phyloP scores from a whole-genome alignment of 2,888 invertebrate species.

The Eulithis prunata region DNA sequence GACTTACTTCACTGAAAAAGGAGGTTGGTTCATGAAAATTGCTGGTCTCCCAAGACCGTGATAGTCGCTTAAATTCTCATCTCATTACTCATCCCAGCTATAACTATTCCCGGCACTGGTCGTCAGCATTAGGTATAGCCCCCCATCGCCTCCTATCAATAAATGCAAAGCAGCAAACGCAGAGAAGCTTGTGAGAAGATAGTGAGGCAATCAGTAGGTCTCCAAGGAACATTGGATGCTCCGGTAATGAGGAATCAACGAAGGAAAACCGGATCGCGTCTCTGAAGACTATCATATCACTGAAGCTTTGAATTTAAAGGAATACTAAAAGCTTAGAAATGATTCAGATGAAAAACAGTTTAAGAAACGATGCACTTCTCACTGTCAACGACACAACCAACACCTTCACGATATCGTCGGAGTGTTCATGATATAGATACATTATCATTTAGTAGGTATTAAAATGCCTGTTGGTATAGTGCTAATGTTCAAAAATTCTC shows the following conservation, averaged over 20 bases:
- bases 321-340: not conserved
- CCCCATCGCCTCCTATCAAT: constrained; percentile 12
- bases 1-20: too few relatives aligned
- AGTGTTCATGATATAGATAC: too few relatives aligned
- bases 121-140: not conserved
- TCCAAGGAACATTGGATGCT: constrained; percentile 8
- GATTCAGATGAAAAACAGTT: too few relatives aligned
- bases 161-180: constrained; percentile 24
- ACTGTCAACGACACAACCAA: too few relatives aligned
- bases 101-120: not conserved
- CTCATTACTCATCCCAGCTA: not conserved
- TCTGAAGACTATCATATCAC: constrained; percentile 6
- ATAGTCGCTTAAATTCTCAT: too few relatives aligned
- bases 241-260: constrained; percentile 19
- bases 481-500: too few relatives aligned
- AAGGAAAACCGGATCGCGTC: not conserved
- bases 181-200: constrained; percentile 19
- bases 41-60: too few relatives aligned
- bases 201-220: constrained; percentile 29
- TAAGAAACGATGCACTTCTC: too few relatives aligned
- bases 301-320: not conserved
- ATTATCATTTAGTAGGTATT: too few relatives aligned
- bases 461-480: too few relatives aligned
- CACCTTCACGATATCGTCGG: too few relatives aligned
- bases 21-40: too few relatives aligned